phyloP scores from a whole-genome alignment of 2,888 invertebrate species.

The Norana najaformis region DNA sequence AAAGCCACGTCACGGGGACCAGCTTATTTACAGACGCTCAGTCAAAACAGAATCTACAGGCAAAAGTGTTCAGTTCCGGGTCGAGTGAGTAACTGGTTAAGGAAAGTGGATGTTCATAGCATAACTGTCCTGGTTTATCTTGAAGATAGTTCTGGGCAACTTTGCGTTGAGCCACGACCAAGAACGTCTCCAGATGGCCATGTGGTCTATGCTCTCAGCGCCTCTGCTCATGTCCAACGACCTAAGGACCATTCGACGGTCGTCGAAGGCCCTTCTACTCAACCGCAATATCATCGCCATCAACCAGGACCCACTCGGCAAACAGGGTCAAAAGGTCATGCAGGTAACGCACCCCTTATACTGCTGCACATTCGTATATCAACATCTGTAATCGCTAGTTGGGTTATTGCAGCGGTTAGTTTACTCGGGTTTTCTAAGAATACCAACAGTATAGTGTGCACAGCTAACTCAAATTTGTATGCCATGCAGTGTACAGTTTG shows the following conservation, averaged over 20 bases:
- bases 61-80: too few species aligned
- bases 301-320: conserved; percentile 89
- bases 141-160: conserved; percentile 85
- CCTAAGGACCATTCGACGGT: conserved; percentile 81
- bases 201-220: conserved; percentile 92
- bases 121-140: background rate
- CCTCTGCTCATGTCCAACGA: conserved; percentile 93
- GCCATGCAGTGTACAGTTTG: too few species aligned
- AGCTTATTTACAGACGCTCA: too few species aligned
- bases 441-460: too few species aligned
- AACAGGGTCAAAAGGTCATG: conserved; percentile 71
- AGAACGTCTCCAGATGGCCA: conserved; percentile 91
- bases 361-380: too few species aligned
- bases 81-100: background rate
- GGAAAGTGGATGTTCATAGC: background rate
- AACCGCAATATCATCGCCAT: conserved; percentile 89
- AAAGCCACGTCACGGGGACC: too few species aligned
- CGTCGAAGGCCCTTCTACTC: conserved; percentile 87
- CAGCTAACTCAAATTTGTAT: too few species aligned
- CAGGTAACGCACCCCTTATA: conserved; percentile 29
- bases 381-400: background rate
- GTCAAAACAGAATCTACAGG: too few species aligned
- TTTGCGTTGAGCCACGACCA: conserved; percentile 92
- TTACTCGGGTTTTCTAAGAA: too few species aligned
- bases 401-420: background rate